These are phyloP conservation scores for Heteromormyrus szaboi DNA, from an alignment of 2,797 vertebrate genomes.

Conservation along the genomic window DNA sequence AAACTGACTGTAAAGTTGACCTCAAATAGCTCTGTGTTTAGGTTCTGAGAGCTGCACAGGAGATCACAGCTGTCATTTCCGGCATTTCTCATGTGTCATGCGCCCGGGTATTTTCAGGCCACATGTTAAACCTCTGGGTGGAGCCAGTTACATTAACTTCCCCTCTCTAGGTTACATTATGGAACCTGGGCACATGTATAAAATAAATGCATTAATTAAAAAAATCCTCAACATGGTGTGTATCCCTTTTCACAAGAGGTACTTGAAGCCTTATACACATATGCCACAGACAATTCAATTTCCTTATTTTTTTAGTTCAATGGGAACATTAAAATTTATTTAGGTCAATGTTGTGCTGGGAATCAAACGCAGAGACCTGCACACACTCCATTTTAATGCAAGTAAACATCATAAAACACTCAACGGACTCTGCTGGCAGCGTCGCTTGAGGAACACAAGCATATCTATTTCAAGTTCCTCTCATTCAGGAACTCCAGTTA, in stretches of 20 bases:
- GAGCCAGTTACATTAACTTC: neutral
- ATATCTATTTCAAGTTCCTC: neutral
- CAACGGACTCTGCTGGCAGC: neutral
- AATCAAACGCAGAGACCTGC: constrained; percentile 3
- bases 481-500: neutral
- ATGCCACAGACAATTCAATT: neutral
- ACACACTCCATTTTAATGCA: constrained; percentile 16
- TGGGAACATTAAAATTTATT: constrained; percentile 4
- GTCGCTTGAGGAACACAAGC: neutral
- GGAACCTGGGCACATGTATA: neutral
- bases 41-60: neutral
- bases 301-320: neutral
- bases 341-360: neutral
- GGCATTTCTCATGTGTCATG: neutral
- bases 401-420: constrained; percentile 10
- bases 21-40: constrained; percentile 8
- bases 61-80: constrained; percentile 22
- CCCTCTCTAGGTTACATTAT: neutral
- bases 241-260: neutral
- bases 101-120: constrained; percentile 18
- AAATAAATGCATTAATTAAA: neutral
- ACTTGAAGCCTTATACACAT: neutral
- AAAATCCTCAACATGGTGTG: neutral
- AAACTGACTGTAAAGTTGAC: neutral
- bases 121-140: neutral